Base-by-base conservation (phyloP, 2,888 invertebrate genomes). In the Eilema caniola region DNA sequence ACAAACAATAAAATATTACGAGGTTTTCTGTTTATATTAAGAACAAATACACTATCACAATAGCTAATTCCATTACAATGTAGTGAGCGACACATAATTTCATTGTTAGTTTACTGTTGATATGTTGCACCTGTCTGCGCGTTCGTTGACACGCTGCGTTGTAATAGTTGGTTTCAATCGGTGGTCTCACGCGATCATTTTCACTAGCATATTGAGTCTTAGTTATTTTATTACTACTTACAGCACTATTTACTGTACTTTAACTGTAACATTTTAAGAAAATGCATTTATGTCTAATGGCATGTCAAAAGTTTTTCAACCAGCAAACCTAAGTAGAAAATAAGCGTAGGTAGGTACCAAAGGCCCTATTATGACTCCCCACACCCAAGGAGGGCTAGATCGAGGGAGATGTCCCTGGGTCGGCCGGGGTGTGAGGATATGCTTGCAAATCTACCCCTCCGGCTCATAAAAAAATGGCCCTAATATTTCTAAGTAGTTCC, bases 191-290 rank as follows among this genome's bases (percentile, higher is more conserved):
- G 86, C 85, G 81, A 87, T 78, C 31, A 75, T 80, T 79, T 85
- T 79, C 78, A 77, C 78, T 76, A 37, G 70, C 69, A 71, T 70
- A 79, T 77, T 78, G 77, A 76, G 75, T 81, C 70, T 67, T 71
- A 82, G 80, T 74, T 84, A 85, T 86, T 85, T 85, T 82, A 83
- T n/a, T n/a, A n/a, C n/a, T n/a, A n/a, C n/a, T n/a, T n/a, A 83
- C 83, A 75, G 64, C 68, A 76, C 70, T 67, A 57, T 69, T 79
- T 81, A 78, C 73, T 75, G 31, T 10, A 25, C 16, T 23, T 56
- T 62, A 62, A 62, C 62, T 10, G 37, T 24, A 24, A 62, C 10
- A 41, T 25, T 41, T 24, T 16, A 62, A 41, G 10, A 24, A 3
- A 14, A 41, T 11, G 10, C 20, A 24, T 37, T 62, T 62, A 23